Conservation (phyloP, 2,888 invertebrate species). For the Aspidiotus rigidus region DNA sequence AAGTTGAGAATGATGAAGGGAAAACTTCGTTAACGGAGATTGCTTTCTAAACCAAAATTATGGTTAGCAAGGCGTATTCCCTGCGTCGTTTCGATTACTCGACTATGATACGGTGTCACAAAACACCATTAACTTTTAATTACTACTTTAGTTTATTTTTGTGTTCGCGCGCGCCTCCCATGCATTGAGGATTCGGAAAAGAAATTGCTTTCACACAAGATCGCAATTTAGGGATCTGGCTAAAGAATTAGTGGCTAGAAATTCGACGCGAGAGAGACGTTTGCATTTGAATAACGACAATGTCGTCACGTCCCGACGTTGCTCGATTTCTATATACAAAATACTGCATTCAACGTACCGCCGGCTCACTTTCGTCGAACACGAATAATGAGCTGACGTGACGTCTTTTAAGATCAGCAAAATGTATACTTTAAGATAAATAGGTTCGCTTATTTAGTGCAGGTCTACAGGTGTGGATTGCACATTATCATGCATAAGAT, state of each 20-base stretch:
- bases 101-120: slow-evolving; percentile 2
- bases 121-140: slow-evolving; percentile 4
- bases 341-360: too few relatives aligned
- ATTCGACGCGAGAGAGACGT: slow-evolving; percentile 2
- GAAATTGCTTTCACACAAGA: neutral
- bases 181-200: neutral
- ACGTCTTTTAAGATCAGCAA: too few relatives aligned
- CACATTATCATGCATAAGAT: too few relatives aligned
- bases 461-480: too few relatives aligned
- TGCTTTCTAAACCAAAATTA: slow-evolving; percentile 7
- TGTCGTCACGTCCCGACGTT: too few relatives aligned
- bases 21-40: slow-evolving; percentile 8
- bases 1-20: slow-evolving; percentile 8
- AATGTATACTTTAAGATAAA: too few relatives aligned
- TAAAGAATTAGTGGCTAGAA: neutral
- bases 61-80: neutral
- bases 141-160: slow-evolving; percentile 1
- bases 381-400: too few relatives aligned
- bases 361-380: too few relatives aligned
- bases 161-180: neutral
- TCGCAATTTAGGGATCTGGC: neutral
- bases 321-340: too few relatives aligned
- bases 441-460: too few relatives aligned
- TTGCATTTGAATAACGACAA: neutral
- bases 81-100: neutral